Evolutionary conservation across 2,888 invertebrate species (phyloP).

Genomic region (Leucozona laternaria): DNA sequence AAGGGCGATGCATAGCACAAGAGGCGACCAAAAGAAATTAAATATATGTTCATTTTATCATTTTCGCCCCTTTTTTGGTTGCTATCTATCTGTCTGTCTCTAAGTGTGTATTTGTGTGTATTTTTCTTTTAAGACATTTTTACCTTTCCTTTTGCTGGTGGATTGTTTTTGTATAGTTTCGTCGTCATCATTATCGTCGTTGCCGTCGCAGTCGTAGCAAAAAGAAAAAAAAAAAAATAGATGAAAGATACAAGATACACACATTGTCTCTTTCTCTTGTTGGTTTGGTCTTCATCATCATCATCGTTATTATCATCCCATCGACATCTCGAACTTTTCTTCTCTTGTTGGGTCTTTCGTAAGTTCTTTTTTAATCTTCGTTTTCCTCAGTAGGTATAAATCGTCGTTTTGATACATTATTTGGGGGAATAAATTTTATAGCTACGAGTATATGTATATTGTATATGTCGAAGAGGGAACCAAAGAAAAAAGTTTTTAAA

Average conservation of each 20-base stretch:
- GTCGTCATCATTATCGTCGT: constrained; percentile 45
- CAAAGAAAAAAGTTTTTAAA: constrained; percentile 23
- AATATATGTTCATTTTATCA: constrained; percentile 63
- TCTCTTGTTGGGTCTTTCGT: constrained; percentile 54
- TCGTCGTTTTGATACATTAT: constrained; percentile 56
- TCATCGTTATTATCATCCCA: constrained; percentile 37
- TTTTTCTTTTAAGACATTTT: constrained; percentile 37
- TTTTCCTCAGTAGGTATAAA: constrained; percentile 40
- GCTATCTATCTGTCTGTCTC: constrained; percentile 16
- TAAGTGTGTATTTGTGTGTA: constrained; percentile 26
- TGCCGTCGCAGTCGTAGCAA: constrained; percentile 1
- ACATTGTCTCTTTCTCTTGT: constrained; percentile 52
- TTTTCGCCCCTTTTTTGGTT: constrained; percentile 32
- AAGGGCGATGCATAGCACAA: constrained; percentile 19
- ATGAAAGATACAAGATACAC: constrained; percentile 66
- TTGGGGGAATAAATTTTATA: constrained; percentile 40
- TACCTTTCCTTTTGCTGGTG: constrained; percentile 55
- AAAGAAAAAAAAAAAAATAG: constrained; percentile 39
- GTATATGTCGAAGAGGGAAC: constrained; percentile 21
- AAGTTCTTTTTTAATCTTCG: constrained; percentile 13
- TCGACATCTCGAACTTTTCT: constrained; percentile 31
- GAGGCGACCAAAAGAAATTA: constrained; percentile 61
- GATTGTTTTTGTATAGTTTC: constrained; percentile 38
- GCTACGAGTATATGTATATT: no score
- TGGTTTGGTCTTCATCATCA: constrained; percentile 41